phyloP scores from a whole-genome alignment of 2,797 vertebrate genomes.

The Phylloscopus collybita region DNA sequence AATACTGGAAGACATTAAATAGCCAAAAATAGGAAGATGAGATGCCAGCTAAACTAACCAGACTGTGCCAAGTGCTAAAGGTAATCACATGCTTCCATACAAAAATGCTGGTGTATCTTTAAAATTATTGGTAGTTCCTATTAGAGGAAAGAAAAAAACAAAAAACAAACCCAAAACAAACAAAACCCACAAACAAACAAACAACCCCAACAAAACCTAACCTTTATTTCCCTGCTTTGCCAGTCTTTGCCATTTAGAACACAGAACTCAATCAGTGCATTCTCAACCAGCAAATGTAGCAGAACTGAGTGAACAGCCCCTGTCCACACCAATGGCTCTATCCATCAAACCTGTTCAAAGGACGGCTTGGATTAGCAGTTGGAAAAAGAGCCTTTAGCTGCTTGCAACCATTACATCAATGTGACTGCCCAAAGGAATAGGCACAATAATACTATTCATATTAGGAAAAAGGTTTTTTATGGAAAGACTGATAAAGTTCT shows the following conservation, averaged over 20 bases:
- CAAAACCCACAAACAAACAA: no score
- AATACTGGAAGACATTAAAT: background rate
- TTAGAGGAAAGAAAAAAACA: background rate
- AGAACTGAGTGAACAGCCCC: background rate
- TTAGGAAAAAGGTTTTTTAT: background rate
- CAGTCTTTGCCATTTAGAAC: background rate
- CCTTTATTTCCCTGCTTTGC: background rate
- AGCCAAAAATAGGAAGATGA: background rate
- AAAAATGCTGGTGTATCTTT: background rate
- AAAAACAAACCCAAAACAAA: no score
- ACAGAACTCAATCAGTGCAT: background rate
- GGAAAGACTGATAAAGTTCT: background rate
- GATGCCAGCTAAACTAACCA: background rate
- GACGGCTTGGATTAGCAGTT: background rate
- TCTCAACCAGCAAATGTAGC: background rate
- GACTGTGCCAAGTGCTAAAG: background rate
- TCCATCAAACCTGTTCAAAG: background rate
- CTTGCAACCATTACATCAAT: background rate
- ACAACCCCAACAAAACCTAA: rapidly evolving
- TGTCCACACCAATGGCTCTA: background rate
- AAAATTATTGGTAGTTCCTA: background rate
- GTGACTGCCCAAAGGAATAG: background rate
- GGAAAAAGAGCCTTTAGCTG: background rate
- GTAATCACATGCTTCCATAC: background rate
- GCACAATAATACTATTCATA: background rate